Conservation (phyloP, 2,797 vertebrate genomes). For the Margarornis squamiger region DNA sequence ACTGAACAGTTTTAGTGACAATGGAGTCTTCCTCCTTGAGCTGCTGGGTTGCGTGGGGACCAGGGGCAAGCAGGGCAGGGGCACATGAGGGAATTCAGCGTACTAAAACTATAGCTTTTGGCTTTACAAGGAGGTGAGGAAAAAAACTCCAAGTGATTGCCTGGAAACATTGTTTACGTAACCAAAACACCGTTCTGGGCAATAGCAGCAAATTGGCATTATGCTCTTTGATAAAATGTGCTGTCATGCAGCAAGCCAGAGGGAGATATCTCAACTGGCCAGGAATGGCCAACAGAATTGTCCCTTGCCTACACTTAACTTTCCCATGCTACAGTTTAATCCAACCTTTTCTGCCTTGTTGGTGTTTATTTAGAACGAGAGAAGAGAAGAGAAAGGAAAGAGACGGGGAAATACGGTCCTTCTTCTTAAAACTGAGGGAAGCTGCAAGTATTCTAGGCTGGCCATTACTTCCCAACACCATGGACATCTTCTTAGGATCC, state of each 20-base stretch:
- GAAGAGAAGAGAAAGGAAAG: neutral
- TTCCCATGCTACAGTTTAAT: neutral
- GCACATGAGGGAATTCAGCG: slow-evolving; percentile 45
- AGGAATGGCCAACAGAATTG: rapidly evolving
- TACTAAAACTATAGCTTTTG: slow-evolving; percentile 42
- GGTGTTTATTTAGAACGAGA: neutral
- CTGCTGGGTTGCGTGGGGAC: slow-evolving; percentile 55
- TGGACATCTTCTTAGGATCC: neutral
- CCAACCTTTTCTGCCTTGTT: neutral
- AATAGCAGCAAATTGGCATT: neutral
- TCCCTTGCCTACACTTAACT: neutral
- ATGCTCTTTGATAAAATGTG: neutral
- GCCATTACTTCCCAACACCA: neutral
- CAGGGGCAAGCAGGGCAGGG: slow-evolving; percentile 49
- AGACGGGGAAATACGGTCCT: neutral
- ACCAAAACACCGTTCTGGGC: neutral
- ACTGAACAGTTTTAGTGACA: slow-evolving; percentile 72
- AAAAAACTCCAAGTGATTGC: slow-evolving; percentile 1
- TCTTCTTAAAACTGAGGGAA: neutral
- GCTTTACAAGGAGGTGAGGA: slow-evolving; percentile 21
- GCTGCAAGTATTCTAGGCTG: neutral
- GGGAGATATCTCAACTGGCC: neutral
- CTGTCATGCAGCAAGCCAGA: neutral
- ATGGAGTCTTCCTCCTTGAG: slow-evolving; percentile 64
- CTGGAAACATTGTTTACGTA: neutral